A percentile compares a stretch with the other conserved stretches of the same genome.
Evolutionary conservation across 1,140 invertebrate species (phyloP).

Genomic region (Drosophila pallidifrons): DNA sequence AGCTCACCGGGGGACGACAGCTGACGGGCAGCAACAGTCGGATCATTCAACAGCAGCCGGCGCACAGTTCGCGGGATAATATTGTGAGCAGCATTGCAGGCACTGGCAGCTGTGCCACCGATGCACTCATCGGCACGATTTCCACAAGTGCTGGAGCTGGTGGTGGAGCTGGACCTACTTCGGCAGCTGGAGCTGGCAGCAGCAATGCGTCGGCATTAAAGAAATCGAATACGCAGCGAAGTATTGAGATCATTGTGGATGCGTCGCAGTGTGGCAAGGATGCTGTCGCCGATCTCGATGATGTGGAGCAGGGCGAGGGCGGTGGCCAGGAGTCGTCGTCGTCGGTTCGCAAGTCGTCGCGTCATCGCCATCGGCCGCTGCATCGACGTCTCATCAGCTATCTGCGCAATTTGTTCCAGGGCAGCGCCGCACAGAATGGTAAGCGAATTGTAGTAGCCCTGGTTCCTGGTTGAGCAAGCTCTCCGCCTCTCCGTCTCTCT

Average conservation of each 20-base stretch:
- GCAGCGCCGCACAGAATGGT: conserved; percentile 78
- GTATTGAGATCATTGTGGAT: conserved; percentile 83
- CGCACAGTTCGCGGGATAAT: conserved; percentile 46
- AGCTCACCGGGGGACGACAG: conserved; percentile 47
- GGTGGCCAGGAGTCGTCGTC: conserved; percentile 70
- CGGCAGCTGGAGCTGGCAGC: conserved; percentile 9
- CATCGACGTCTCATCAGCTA: conserved; percentile 78
- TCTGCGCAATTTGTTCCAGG: conserved; percentile 78
- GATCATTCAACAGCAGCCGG: conserved; percentile 64
- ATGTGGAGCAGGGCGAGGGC: conserved; percentile 72
- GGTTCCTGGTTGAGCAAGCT: not conserved
- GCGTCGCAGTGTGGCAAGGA: conserved; percentile 72
- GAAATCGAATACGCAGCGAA: conserved; percentile 72
- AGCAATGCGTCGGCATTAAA: conserved; percentile 44
- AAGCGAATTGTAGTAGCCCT: conserved; percentile 50
- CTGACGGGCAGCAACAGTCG: conserved; percentile 20
- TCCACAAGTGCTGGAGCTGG: conserved; percentile 44
- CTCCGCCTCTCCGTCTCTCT: not conserved
- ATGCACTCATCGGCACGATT: conserved; percentile 78
- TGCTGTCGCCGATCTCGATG: conserved; percentile 51
- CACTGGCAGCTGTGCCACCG: conserved; percentile 67
- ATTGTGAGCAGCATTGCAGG: conserved; percentile 66
- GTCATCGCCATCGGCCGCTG: conserved; percentile 77
- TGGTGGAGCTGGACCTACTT: not conserved
- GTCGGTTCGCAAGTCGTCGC: conserved; percentile 62